Evolutionary conservation across 2,797 vertebrate genomes (phyloP).

Genomic region (Coregonus ussuriensis): DNA sequence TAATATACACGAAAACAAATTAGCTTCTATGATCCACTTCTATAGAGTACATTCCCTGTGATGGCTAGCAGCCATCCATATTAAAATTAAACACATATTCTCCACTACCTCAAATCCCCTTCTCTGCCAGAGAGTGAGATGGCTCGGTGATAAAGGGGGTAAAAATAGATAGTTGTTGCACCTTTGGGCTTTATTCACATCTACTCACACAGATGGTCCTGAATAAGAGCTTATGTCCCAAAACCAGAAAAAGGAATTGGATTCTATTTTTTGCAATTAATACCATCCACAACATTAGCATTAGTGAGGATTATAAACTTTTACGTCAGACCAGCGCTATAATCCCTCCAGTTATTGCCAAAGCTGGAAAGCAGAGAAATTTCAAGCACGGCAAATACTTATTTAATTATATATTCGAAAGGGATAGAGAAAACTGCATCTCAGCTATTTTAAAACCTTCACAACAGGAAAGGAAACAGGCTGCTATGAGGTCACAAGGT

Average conservation of each 20-base stretch:
- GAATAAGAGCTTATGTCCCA: not conserved
- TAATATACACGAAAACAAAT: not conserved
- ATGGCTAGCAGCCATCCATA: not conserved
- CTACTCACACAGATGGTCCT: not conserved
- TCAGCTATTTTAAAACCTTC: not conserved
- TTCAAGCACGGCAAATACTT: not conserved
- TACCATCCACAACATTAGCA: conserved; percentile 7
- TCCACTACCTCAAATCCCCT: not conserved
- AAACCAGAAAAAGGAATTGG: conserved; percentile 7
- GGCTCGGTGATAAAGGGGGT: not conserved
- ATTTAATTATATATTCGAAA: not conserved
- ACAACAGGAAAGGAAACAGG: not conserved
- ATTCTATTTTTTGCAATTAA: conserved; percentile 16
- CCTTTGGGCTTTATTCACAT: not conserved
- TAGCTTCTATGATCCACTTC: not conserved
- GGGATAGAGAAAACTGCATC: not conserved
- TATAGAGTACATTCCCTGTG: not conserved
- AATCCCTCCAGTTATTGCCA: conserved; percentile 36
- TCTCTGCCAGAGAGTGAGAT: not conserved
- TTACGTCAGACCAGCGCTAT: conserved; percentile 27
- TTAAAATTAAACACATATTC: not conserved
- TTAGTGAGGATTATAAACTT: conserved; percentile 35
- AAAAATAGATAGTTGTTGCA: not conserved
- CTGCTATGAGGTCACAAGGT: not conserved
- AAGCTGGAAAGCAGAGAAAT: conserved; percentile 13